Conservation (phyloP, 1,140 invertebrate genomes). For the Papilio polyxenes region DNA sequence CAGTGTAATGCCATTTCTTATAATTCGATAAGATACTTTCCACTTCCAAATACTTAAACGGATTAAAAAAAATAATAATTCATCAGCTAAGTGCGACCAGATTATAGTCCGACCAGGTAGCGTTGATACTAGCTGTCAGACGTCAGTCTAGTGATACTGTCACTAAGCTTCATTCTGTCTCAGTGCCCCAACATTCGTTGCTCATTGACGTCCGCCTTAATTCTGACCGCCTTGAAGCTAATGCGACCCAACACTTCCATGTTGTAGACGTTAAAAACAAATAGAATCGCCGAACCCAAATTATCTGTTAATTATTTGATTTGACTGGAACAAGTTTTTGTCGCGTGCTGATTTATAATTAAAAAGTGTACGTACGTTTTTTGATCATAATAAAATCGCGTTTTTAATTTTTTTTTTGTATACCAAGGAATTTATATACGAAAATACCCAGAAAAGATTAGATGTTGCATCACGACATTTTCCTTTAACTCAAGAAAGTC, state of each 20-base stretch:
- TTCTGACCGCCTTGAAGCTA: slow-evolving; percentile 37
- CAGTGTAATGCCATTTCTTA: neutral
- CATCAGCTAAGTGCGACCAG: slow-evolving; percentile 1
- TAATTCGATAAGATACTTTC: neutral
- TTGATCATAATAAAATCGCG: too few species aligned
- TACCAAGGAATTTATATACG: too few species aligned
- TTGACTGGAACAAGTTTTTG: slow-evolving; percentile 14
- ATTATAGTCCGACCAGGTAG: slow-evolving; percentile 9
- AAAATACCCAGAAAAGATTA: too few species aligned
- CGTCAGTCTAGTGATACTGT: slow-evolving; percentile 40
- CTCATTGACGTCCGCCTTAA: slow-evolving; percentile 38
- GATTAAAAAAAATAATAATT: neutral
- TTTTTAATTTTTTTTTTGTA: too few species aligned
- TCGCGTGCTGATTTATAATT: neutral
- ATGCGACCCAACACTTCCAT: slow-evolving; percentile 36
- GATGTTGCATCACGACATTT: too few species aligned
- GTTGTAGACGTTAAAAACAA: slow-evolving; percentile 25
- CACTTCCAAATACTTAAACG: slow-evolving; percentile 13
- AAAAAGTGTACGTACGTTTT: neutral
- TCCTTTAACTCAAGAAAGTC: too few species aligned
- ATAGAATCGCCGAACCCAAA: slow-evolving; percentile 10
- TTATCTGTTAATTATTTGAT: slow-evolving; percentile 15
- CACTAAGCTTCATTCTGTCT: slow-evolving; percentile 47
- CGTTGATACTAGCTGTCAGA: slow-evolving; percentile 21
- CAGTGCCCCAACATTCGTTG: slow-evolving; percentile 39